Conservation (phyloP, 2,113 vertebrate genomes). For the Hypanus sabinus region DNA sequence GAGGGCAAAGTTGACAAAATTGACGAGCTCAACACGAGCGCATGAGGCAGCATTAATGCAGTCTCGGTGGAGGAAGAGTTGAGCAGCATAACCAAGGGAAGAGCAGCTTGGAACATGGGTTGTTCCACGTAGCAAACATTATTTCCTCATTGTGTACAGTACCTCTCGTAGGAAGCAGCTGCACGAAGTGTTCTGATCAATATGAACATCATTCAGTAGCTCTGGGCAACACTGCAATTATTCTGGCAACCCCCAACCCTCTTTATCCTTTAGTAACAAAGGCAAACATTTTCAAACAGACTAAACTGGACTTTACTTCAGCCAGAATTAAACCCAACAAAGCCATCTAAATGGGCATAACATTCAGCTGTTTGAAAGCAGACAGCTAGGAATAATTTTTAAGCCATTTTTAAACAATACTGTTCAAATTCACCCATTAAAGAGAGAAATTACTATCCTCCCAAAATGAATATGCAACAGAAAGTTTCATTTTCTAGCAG, state of each 20-base stretch:
- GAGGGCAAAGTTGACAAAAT: no score
- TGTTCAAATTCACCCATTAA: not conserved
- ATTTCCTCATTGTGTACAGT: not conserved
- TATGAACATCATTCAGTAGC: not conserved
- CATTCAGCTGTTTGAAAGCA: not conserved
- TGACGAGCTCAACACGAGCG: no score
- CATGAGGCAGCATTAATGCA: no score
- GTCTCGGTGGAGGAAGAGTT: no score
- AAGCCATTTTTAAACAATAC: conserved; percentile 16
- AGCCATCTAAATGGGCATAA: not conserved
- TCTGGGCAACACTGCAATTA: not conserved
- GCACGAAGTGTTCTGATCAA: not conserved
- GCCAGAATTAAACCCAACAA: not conserved
- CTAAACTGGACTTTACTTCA: not conserved
- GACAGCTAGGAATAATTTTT: not conserved
- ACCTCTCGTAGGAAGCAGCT: not conserved
- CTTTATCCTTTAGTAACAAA: not conserved
- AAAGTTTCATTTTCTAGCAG: not conserved
- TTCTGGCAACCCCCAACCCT: not conserved
- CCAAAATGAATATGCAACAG: not conserved
- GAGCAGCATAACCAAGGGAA: no score
- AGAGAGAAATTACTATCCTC: conserved; percentile 9
- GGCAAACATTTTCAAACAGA: not conserved
- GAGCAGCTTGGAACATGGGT: no score
- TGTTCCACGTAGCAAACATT: no score